These are phyloP conservation scores for Drosophila pseudotalamancana DNA, from an alignment of 2,888 invertebrate genomes.

Conservation along the genomic window DNA sequence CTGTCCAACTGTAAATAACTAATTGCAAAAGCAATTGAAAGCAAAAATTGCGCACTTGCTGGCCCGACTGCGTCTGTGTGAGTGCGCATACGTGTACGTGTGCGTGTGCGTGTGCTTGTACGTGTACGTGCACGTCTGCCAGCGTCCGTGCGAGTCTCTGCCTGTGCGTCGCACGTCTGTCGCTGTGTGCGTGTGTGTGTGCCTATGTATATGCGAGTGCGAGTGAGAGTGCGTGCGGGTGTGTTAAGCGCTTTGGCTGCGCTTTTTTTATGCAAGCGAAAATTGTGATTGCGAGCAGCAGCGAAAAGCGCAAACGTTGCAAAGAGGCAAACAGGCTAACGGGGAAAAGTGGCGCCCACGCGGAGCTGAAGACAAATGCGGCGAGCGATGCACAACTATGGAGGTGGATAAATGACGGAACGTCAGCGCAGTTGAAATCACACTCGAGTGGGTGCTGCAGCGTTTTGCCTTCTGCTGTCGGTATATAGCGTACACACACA, in stretches of 20 bases:
- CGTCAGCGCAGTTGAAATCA: constrained; percentile 41
- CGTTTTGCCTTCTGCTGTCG: constrained; percentile 15
- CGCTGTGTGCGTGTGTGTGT: constrained; percentile 6
- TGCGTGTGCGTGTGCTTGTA: constrained; percentile 5
- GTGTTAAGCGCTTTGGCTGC: constrained; percentile 41
- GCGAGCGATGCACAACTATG: constrained; percentile 32
- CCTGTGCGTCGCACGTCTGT: no score
- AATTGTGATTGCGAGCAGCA: constrained; percentile 33
- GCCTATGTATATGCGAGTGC: not conserved
- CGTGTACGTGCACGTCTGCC: not conserved
- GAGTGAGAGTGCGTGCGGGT: not conserved
- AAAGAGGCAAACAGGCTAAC: no score
- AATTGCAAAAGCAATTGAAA: constrained; percentile 20
- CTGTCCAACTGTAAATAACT: constrained; percentile 13
- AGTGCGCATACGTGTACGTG: constrained; percentile 10
- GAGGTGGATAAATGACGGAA: constrained; percentile 48
- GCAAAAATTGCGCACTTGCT: constrained; percentile 29
- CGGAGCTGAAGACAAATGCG: constrained; percentile 15
- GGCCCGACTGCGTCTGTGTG: not conserved
- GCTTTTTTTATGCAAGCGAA: constrained; percentile 54
- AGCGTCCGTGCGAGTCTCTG: not conserved
- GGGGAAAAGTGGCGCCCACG: constrained; percentile 19
- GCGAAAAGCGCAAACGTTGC: constrained; percentile 26
- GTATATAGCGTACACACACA: constrained; percentile 18
- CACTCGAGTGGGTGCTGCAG: constrained; percentile 40